phyloP scores from a whole-genome alignment of 1,140 invertebrate genomes.

The Apis mellifera region DNA sequence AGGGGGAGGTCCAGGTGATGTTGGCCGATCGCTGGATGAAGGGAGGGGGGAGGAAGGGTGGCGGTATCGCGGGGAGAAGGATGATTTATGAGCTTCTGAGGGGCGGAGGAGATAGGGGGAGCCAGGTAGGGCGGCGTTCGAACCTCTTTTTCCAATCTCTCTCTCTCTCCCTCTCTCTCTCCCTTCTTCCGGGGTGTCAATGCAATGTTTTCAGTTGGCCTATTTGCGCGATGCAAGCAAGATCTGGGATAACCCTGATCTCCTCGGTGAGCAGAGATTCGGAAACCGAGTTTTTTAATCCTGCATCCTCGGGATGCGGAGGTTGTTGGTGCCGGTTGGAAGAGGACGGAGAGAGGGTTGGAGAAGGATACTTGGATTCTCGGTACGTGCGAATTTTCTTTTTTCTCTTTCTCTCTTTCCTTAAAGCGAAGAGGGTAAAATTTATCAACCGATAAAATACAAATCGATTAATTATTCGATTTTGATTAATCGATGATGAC shows the following conservation, averaged over 20 bases:
- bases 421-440: too few relatives aligned
- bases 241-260: conserved; percentile 8
- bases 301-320: too few relatives aligned
- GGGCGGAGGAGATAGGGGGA: conserved; percentile 37
- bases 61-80: conserved; percentile 75
- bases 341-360: too few relatives aligned
- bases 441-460: too few relatives aligned
- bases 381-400: too few relatives aligned
- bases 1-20: conserved; percentile 72
- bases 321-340: too few relatives aligned
- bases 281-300: too few relatives aligned
- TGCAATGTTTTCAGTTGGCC: conserved; percentile 65
- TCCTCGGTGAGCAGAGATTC: too few relatives aligned
- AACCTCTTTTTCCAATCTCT: conserved; percentile 62
- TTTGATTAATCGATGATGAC: too few relatives aligned
- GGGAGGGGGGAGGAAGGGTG: conserved; percentile 69
- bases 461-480: too few relatives aligned
- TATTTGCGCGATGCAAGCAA: conserved; percentile 58
- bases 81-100: conserved; percentile 77
- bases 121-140: conserved; percentile 78
- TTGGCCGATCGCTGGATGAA: conserved; percentile 73
- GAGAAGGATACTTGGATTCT: too few relatives aligned
- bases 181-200: conserved; percentile 56
- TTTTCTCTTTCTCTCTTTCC: too few relatives aligned
- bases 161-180: conserved; percentile 4